Evolutionary conservation across 2,797 vertebrate genomes (phyloP).

Genomic region (Sebastes wilsoni): DNA sequence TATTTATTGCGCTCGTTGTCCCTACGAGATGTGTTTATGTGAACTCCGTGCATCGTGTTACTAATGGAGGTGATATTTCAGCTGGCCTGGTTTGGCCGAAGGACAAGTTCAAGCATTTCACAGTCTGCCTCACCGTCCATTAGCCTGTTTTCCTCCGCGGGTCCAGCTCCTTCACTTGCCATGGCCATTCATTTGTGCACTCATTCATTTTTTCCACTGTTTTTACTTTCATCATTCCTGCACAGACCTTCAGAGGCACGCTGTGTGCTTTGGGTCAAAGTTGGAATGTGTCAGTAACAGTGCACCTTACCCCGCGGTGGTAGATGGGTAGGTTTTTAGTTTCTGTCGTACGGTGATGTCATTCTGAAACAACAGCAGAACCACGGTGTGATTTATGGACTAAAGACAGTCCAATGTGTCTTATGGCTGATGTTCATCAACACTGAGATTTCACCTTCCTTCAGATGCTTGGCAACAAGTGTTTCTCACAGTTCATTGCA

Average conservation of each 20-base stretch:
- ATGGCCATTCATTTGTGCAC: slow-evolving; percentile 32
- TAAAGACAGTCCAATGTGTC: slow-evolving; percentile 21
- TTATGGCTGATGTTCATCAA: slow-evolving; percentile 15
- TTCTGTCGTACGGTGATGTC: slow-evolving; percentile 43
- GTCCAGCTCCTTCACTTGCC: slow-evolving; percentile 17
- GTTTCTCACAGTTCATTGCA: slow-evolving; percentile 12
- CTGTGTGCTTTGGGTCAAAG: slow-evolving; percentile 54
- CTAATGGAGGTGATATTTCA: slow-evolving; percentile 63
- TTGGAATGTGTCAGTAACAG: slow-evolving; percentile 55
- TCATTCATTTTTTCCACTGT: slow-evolving; percentile 49
- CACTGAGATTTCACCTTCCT: slow-evolving; percentile 7
- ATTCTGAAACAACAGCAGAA: slow-evolving; percentile 40
- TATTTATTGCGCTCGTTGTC: slow-evolving; percentile 64
- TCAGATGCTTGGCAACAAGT: slow-evolving; percentile 9
- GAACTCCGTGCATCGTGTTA: slow-evolving; percentile 59
- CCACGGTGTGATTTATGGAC: slow-evolving; percentile 51
- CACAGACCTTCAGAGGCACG: slow-evolving; percentile 27
- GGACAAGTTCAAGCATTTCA: slow-evolving; percentile 58
- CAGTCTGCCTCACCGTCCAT: slow-evolving; percentile 24
- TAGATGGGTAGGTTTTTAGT: slow-evolving; percentile 34
- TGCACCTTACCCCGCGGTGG: slow-evolving; percentile 39
- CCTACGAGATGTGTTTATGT: slow-evolving; percentile 61
- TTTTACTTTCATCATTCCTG: slow-evolving; percentile 29
- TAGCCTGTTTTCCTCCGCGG: slow-evolving; percentile 29
- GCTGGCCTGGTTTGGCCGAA: slow-evolving; percentile 72